Percentiles rank a stretch among this genome's conserved stretches.
phyloP scores from a whole-genome alignment of 2,888 invertebrate species.

The Leptinotarsa tumamoca region DNA sequence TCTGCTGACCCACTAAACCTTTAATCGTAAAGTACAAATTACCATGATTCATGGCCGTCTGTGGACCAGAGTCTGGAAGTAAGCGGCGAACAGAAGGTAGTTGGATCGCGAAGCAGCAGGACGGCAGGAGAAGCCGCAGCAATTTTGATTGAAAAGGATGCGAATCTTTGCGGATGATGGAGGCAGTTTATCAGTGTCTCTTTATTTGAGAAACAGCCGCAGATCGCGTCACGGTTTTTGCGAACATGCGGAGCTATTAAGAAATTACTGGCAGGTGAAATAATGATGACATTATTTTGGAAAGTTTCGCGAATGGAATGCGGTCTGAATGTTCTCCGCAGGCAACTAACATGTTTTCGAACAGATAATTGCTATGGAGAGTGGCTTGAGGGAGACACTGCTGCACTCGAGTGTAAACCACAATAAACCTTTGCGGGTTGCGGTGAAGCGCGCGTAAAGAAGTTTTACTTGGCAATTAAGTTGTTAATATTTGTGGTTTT shows the following conservation, averaged over 20 bases:
- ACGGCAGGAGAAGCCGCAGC: background rate
- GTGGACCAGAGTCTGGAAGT: conserved; percentile 11
- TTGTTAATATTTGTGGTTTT: no score
- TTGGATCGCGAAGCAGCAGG: background rate
- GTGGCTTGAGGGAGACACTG: no score
- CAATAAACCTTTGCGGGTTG: no score
- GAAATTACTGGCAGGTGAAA: background rate
- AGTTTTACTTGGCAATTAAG: no score
- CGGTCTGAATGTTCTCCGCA: background rate
- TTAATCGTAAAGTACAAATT: conserved; percentile 20
- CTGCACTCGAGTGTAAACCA: no score
- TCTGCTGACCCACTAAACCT: conserved; percentile 23
- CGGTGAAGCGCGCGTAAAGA: no score
- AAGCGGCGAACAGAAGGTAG: conserved; percentile 3
- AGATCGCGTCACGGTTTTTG: background rate
- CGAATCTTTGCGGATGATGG: background rate
- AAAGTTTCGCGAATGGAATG: background rate
- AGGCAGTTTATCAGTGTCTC: background rate
- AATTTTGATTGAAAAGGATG: background rate
- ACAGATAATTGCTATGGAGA: no score
- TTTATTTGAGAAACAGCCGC: background rate
- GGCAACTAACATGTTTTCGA: background rate
- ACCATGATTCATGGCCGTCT: conserved; percentile 27
- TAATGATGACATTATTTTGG: background rate
- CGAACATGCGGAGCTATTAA: background rate